phyloP scores from a whole-genome alignment of 2,113 vertebrate genomes.

The Chauna torquata region DNA sequence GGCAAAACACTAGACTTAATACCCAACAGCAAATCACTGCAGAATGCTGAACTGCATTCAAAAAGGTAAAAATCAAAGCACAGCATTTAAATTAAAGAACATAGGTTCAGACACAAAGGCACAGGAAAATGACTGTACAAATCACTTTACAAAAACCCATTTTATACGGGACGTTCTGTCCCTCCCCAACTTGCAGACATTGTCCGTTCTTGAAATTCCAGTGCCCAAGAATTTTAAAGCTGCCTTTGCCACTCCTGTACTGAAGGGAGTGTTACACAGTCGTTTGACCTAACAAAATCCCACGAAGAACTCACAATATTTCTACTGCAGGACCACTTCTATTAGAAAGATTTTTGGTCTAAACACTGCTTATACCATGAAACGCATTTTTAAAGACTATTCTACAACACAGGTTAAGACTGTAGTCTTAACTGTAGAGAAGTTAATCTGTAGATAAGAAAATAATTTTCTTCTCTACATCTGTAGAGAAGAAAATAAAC shows the following conservation, averaged over 20 bases:
- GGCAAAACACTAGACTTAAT: background rate
- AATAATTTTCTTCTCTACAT: no score
- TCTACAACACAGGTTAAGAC: background rate
- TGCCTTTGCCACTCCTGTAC: background rate
- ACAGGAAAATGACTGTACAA: no score
- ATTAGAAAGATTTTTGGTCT: background rate
- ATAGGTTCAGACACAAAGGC: background rate
- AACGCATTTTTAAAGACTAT: background rate
- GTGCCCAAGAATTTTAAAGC: background rate
- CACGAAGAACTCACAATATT: background rate
- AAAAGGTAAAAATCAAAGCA: background rate
- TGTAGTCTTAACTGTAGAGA: background rate
- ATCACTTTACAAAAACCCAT: background rate
- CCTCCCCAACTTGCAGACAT: background rate
- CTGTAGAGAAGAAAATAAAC: background rate
- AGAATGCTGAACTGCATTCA: background rate
- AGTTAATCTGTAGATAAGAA: background rate
- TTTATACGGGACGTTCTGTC: background rate
- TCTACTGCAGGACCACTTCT: background rate
- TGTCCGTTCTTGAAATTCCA: background rate
- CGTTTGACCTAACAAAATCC: rapidly evolving
- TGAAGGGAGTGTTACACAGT: background rate
- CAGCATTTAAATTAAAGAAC: background rate
- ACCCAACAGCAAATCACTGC: background rate
- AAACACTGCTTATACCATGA: background rate